A percentile compares a stretch with the other conserved stretches of the same genome.
phyloP scores from a whole-genome alignment of 2,888 invertebrate species.

The Chrysomela aeneicollis region DNA sequence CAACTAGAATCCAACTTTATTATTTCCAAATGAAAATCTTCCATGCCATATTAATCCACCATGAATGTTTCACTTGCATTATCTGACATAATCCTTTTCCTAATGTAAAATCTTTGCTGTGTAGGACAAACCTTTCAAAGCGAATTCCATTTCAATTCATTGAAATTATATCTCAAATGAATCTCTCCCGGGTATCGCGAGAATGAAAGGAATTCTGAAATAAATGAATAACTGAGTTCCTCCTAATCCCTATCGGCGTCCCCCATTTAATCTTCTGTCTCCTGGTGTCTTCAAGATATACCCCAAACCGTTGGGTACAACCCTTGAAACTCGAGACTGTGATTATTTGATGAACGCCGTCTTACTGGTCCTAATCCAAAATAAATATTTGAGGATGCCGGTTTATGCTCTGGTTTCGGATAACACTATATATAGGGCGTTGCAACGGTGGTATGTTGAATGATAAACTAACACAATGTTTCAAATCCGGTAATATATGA shows the following conservation, averaged over 20 bases:
- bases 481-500: too few relatives aligned
- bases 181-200: neutral
- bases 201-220: neutral
- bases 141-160: neutral
- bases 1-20: too few relatives aligned
- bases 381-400: neutral
- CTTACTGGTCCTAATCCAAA: neutral
- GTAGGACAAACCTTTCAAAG: neutral
- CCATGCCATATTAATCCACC: too few relatives aligned
- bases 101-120: neutral
- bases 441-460: too few relatives aligned
- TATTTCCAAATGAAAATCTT: too few relatives aligned
- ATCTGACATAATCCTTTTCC: neutral
- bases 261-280: constrained; percentile 2
- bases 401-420: neutral
- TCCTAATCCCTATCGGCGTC: neutral
- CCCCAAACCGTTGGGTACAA: neutral
- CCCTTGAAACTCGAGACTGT: constrained; percentile 1
- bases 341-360: neutral
- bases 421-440: neutral
- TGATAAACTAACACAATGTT: too few relatives aligned
- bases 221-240: neutral
- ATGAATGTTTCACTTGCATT: neutral
- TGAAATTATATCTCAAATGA: neutral
- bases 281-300: neutral